Base-by-base conservation (phyloP, 35 echinoderm and acorn worm genomes). In the Patiria miniata region DNA sequence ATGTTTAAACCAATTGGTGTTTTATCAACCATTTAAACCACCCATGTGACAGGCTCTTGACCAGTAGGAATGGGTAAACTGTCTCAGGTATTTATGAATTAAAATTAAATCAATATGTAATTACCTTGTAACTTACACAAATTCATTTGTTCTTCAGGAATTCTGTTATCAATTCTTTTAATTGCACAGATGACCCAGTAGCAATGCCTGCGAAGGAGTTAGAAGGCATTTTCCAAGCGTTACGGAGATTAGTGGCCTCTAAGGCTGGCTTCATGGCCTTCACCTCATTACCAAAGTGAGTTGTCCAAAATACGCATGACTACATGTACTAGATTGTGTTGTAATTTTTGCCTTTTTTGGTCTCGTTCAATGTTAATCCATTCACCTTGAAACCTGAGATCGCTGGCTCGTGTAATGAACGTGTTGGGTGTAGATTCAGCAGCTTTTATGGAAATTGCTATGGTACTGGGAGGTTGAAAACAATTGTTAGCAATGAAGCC, bases 241-340 rank as follows among this genome's bases (percentile, higher is more conserved):
- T 99, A 7, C 84, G 96, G n/a, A 85, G 96, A 85, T 51, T 99
- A 36, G 93, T 99, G 40, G 96, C 96, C 38, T 99, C 96, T 8
- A 99, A 99, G 79, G 96, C 96, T 36, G 96, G 96, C 14, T 99
- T 99, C 84, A 86, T 85, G 7, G 93, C 96, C 7, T 99, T 99
- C 77, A 99, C 96, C 10, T 86, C 86, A 85, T 83, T 99, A 61
- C 92, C 92, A 86, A 99, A 99, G 96, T 99, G 82, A 89, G 96
- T 90, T 83, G 39, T 21, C 29, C n/a, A n/a, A n/a, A n/a, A n/a
- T n/a, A 73, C 14, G 14, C 65, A 7, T 73, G 14, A 1, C 8
- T 9, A 22, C 58, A 16, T 16, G 6, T 61, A 61, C 6, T 61
- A 21, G 0, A 6, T 9, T 19, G 21, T 21, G 58, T 29, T 14